Evolutionary conservation across 2,113 vertebrate species (phyloP).

Genomic region (Oplegnathus fasciatus): DNA sequence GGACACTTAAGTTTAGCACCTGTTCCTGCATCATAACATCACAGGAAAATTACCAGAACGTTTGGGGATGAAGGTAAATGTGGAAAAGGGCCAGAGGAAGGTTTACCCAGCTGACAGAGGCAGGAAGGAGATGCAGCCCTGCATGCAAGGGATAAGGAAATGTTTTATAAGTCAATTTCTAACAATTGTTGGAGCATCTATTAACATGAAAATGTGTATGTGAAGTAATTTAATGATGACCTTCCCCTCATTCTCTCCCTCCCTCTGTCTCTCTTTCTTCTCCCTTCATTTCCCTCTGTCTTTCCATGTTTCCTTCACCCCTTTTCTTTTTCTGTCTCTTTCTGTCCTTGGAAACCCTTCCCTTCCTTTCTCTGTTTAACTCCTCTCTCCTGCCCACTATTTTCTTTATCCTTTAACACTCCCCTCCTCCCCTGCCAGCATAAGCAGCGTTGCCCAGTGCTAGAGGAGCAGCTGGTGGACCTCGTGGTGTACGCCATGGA

Average conservation of each 20-base stretch:
- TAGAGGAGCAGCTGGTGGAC: constrained; percentile 99
- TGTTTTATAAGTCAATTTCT: constrained; percentile 8
- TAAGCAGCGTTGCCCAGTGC: constrained; percentile 97
- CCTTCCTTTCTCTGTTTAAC: constrained; percentile 28
- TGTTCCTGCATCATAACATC: background rate
- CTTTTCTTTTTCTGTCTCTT: background rate
- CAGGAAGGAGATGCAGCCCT: constrained; percentile 48
- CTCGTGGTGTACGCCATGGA: constrained; percentile 99
- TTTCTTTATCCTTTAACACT: constrained; percentile 84
- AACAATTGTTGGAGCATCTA: constrained; percentile 1
- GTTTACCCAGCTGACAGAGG: constrained; percentile 34
- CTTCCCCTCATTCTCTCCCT: constrained; percentile 23
- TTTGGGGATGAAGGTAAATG: background rate
- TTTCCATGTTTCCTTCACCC: background rate
- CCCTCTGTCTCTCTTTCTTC: constrained; percentile 23
- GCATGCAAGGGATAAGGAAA: constrained; percentile 29
- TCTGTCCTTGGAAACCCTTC: background rate
- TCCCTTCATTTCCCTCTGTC: background rate
- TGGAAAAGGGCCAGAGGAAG: background rate
- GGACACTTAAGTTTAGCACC: background rate
- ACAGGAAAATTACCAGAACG: background rate
- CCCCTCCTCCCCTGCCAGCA: constrained; percentile 89
- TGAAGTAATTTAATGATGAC: constrained; percentile 40
- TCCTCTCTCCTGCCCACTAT: constrained; percentile 10
- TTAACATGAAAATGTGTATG: constrained; percentile 2